Conservation (phyloP, 2,888 invertebrate genomes). For the Suillia variegata region DNA sequence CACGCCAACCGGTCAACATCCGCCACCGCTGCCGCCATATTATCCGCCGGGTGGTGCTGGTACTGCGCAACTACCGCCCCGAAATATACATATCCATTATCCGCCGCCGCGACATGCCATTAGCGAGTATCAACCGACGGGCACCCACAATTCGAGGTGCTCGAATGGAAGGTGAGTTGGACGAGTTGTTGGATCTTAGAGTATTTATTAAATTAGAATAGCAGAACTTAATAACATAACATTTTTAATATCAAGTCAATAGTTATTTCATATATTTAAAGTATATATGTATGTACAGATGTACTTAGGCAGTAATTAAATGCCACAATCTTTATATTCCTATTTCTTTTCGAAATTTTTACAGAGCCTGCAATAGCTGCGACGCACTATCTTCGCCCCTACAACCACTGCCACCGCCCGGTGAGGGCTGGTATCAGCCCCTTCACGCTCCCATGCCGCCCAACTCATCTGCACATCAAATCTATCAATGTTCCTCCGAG, state of each 20-base stretch:
- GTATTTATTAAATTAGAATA: too few relatives aligned
- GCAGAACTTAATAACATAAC: too few relatives aligned
- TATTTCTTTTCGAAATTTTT: too few relatives aligned
- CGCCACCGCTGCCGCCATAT: constrained; percentile 58
- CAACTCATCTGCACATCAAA: constrained; percentile 55
- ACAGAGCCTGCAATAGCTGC: constrained; percentile 59
- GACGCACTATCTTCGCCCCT: constrained; percentile 60
- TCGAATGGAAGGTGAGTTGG: constrained; percentile 55
- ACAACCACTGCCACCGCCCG: constrained; percentile 52
- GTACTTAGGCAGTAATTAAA: too few relatives aligned
- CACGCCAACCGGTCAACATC: constrained; percentile 59
- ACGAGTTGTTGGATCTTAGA: too few relatives aligned
- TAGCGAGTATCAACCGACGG: constrained; percentile 59
- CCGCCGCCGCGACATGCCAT: constrained; percentile 58
- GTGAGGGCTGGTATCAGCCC: constrained; percentile 59
- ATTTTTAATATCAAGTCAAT: too few relatives aligned
- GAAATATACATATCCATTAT: constrained; percentile 60
- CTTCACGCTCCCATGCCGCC: constrained; percentile 46
- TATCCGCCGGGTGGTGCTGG: constrained; percentile 47
- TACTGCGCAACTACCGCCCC: constrained; percentile 43
- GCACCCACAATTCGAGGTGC: constrained; percentile 54
- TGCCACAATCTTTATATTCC: too few relatives aligned
- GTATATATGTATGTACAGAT: too few relatives aligned
- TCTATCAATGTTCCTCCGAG: constrained; percentile 62
- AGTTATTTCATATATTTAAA: too few relatives aligned